Conservation (phyloP, 2,113 vertebrate genomes). For the Carassius carassius region DNA sequence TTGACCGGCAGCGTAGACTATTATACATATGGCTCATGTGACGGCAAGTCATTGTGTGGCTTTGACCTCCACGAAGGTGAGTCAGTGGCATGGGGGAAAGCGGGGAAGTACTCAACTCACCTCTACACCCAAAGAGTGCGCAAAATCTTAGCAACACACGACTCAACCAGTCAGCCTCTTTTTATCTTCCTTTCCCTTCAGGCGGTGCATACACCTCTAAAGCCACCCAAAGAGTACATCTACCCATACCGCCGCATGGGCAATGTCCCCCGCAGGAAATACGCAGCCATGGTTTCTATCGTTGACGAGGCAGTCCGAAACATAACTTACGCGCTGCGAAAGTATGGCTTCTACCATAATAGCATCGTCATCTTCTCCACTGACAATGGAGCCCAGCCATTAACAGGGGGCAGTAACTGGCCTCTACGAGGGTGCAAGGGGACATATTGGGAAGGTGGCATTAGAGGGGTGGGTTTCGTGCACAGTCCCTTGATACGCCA, state of each 20-base stretch:
- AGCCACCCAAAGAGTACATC: slow-evolving; percentile 91
- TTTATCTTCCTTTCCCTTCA: slow-evolving; percentile 97
- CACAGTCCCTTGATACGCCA: slow-evolving; percentile 91
- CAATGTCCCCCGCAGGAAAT: slow-evolving; percentile 90
- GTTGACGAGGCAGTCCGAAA: slow-evolving; percentile 96
- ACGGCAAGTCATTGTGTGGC: slow-evolving; percentile 86
- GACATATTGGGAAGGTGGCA: slow-evolving; percentile 96
- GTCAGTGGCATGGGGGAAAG: slow-evolving; percentile 86
- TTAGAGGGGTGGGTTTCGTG: slow-evolving; percentile 92
- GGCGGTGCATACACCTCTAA: slow-evolving; percentile 92
- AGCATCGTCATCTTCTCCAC: slow-evolving; percentile 93
- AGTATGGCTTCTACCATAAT: slow-evolving; percentile 93
- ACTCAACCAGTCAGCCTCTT: slow-evolving; percentile 81
- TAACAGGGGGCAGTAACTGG: slow-evolving; percentile 96
- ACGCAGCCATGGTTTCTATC: slow-evolving; percentile 93
- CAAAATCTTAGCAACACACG: slow-evolving; percentile 88
- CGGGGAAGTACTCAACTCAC: slow-evolving; percentile 92
- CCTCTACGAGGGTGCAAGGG: slow-evolving; percentile 94
- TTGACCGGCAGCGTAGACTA: slow-evolving; percentile 95
- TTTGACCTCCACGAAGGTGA: slow-evolving; percentile 95
- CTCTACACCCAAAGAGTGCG: slow-evolving; percentile 88
- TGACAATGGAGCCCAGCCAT: slow-evolving; percentile 93
- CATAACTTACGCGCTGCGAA: slow-evolving; percentile 92
- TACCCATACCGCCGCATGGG: slow-evolving; percentile 87
- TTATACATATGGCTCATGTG: slow-evolving; percentile 92